Evolutionary conservation across 1,140 invertebrate species (phyloP).

Genomic region (Tetranychus cinnabarinus): DNA sequence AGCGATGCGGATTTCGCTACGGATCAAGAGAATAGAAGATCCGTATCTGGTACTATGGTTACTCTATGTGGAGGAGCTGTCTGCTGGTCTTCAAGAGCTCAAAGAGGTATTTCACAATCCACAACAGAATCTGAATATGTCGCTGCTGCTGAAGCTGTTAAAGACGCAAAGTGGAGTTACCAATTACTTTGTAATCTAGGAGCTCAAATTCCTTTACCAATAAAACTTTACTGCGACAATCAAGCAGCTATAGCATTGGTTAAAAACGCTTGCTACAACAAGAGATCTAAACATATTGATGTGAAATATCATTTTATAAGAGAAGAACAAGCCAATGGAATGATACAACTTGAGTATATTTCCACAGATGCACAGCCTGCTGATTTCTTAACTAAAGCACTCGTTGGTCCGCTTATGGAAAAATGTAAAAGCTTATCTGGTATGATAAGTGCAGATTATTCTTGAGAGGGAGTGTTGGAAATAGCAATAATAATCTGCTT

Average conservation of each 20-base stretch:
- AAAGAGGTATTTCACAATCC: constrained; percentile 6
- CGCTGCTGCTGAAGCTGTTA: constrained; percentile 8
- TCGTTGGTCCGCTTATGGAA: neutral
- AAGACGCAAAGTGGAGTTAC: constrained; percentile 16
- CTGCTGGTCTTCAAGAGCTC: constrained; percentile 11
- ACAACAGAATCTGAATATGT: constrained; percentile 9
- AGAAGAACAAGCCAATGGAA: constrained; percentile 2
- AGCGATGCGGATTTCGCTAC: constrained; percentile 23
- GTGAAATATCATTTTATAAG: constrained; percentile 19
- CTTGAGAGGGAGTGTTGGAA: neutral
- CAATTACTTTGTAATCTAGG: constrained; percentile 14
- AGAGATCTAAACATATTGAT: constrained; percentile 20
- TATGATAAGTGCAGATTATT: neutral
- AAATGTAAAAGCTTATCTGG: neutral
- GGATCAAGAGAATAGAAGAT: constrained; percentile 16
- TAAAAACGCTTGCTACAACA: constrained; percentile 16
- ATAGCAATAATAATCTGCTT: too few species aligned
- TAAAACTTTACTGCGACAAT: constrained; percentile 16
- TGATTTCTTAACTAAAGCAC: neutral
- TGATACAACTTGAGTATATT: neutral
- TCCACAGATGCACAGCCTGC: neutral
- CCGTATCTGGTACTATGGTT: constrained; percentile 14
- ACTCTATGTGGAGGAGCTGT: constrained; percentile 15
- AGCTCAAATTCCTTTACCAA: neutral
- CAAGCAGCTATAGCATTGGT: constrained; percentile 16